These are phyloP conservation scores for Seira sanloemensis DNA, from an alignment of 2,888 invertebrate species.

Conservation along the genomic window DNA sequence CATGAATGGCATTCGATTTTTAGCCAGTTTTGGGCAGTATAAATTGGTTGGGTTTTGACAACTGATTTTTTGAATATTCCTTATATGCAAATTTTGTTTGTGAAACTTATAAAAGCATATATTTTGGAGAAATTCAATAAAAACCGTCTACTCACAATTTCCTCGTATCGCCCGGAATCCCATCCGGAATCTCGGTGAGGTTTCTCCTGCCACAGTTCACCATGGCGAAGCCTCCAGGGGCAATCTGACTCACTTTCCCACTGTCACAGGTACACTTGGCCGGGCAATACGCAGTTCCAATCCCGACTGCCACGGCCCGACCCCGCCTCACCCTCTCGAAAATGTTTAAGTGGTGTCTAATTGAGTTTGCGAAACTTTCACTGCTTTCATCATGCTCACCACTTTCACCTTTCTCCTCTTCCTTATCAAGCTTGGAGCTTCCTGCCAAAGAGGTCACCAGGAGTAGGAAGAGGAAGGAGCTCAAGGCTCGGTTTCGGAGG, in stretches of 20 bases:
- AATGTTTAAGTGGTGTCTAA: neutral
- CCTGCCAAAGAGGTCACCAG: neutral
- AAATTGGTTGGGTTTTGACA: no score
- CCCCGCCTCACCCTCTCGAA: neutral
- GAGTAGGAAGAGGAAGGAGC: neutral
- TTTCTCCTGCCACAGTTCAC: conserved; percentile 61
- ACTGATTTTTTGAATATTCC: no score
- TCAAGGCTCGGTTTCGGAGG: no score
- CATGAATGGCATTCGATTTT: no score
- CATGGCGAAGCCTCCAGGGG: conserved; percentile 34
- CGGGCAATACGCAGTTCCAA: conserved; percentile 34
- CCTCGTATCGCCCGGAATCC: conserved; percentile 48
- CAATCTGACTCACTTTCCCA: conserved; percentile 13
- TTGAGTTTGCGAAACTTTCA: neutral
- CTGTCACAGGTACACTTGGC: conserved; percentile 40
- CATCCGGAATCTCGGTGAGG: conserved; percentile 65
- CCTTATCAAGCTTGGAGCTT: neutral
- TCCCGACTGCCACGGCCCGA: neutral
- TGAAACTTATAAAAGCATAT: neutral
- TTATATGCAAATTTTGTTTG: no score
- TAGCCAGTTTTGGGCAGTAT: no score
- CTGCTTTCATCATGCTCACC: neutral
- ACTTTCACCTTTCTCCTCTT: neutral
- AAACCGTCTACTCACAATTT: conserved; percentile 66
- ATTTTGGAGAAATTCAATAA: neutral